These are phyloP conservation scores for human (Homo sapiens) DNA, from an alignment of 2,113 vertebrate genomes.

Conservation along the genomic window GRCh38 chr15:77056001-77056500, in stretches of 20 bases:
- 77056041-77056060: slow-evolving; percentile 64
- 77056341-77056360: slow-evolving; percentile 5
- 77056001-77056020: neutral
- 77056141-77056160: slow-evolving; percentile 95
- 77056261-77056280: neutral
- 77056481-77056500: neutral
- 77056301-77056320: neutral
- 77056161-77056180: slow-evolving; percentile 96
- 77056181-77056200: slow-evolving; percentile 98
- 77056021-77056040: neutral
- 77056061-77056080: slow-evolving; percentile 94
- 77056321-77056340: neutral
- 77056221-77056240: slow-evolving; percentile 99
- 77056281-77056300: neutral
- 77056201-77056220: slow-evolving; percentile 98
- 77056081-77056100: slow-evolving; percentile 96
- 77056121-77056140: slow-evolving; percentile 95
- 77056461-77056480: neutral
- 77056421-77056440: slow-evolving; percentile 30
- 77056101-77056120: slow-evolving; percentile 98
- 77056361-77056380: neutral
- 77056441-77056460: neutral
- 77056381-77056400: neutral
- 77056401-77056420: neutral
- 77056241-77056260: slow-evolving; percentile 96